phyloP scores from a whole-genome alignment of 2,888 invertebrate species.

The Synanthedon vespiformis region DNA sequence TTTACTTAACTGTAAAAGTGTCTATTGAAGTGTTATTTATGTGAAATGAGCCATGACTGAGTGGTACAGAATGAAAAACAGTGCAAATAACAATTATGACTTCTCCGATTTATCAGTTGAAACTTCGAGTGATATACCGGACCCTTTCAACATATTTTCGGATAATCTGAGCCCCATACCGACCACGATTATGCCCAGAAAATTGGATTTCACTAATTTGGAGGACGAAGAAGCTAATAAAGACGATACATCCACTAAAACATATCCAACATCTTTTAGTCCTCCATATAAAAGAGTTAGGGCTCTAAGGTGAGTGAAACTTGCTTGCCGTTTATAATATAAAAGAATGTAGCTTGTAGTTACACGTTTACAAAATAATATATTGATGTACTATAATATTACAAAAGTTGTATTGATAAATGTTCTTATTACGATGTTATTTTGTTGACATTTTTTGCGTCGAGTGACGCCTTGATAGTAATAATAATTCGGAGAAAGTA shows the following conservation, averaged over 20 bases:
- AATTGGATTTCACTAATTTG: constrained; percentile 66
- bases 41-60: constrained; percentile 50
- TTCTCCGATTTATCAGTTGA: constrained; percentile 71
- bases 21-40: constrained; percentile 37
- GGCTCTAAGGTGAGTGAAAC: constrained; percentile 58
- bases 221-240: constrained; percentile 52
- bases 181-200: constrained; percentile 67
- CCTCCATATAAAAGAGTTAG: constrained; percentile 73
- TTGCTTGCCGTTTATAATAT: too few relatives aligned
- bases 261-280: constrained; percentile 41
- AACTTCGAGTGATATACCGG: constrained; percentile 75
- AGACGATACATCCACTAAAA: constrained; percentile 35
- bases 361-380: too few relatives aligned
- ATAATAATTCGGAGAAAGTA: neutral
- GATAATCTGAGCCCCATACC: constrained; percentile 71
- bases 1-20: constrained; percentile 25
- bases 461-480: neutral
- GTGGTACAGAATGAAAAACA: constrained; percentile 58
- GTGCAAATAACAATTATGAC: constrained; percentile 43
- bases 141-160: constrained; percentile 71
- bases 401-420: too few relatives aligned
- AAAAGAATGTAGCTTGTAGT: too few relatives aligned
- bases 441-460: neutral
- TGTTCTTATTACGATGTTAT: neutral
- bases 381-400: too few relatives aligned